A percentile compares a stretch with the other conserved stretches of the same genome.
phyloP scores from a whole-genome alignment of 2,888 invertebrate genomes.

The Synanthedon tipuliformis region DNA sequence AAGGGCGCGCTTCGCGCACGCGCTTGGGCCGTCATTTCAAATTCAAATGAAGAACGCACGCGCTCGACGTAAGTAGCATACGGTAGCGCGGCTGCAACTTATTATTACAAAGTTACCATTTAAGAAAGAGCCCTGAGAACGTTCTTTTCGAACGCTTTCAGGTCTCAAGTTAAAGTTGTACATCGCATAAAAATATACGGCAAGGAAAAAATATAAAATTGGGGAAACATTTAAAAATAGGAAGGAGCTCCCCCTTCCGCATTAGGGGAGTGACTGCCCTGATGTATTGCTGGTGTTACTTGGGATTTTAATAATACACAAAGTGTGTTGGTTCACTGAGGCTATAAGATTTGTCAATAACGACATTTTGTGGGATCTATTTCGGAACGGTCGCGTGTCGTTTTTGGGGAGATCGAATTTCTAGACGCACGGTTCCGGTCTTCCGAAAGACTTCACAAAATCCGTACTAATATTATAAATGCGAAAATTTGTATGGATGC shows the following conservation, averaged over 20 bases:
- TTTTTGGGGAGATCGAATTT: slow-evolving; percentile 36
- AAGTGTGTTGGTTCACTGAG: slow-evolving; percentile 63
- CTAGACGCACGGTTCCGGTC: slow-evolving; percentile 32
- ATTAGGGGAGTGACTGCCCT: slow-evolving; percentile 50
- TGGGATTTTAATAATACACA: slow-evolving; percentile 67
- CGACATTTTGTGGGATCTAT: slow-evolving; percentile 59
- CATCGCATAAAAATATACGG: slow-evolving; percentile 49
- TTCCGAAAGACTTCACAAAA: not conserved
- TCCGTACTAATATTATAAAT: no score
- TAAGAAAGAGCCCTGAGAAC: slow-evolving; percentile 24
- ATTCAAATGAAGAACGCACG: slow-evolving; percentile 58
- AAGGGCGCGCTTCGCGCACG: slow-evolving; percentile 51
- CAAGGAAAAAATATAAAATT: slow-evolving; percentile 63
- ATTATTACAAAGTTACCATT: slow-evolving; percentile 49
- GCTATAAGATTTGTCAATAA: slow-evolving; percentile 67
- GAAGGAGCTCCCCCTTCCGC: slow-evolving; percentile 44
- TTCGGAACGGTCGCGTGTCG: slow-evolving; percentile 57
- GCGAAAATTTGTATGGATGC: no score
- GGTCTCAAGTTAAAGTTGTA: slow-evolving; percentile 15
- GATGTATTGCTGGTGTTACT: slow-evolving; percentile 65
- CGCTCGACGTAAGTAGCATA: slow-evolving; percentile 45
- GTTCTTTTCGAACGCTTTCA: slow-evolving; percentile 3
- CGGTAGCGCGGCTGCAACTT: slow-evolving; percentile 53
- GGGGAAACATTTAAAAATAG: slow-evolving; percentile 68
- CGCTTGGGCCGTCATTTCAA: slow-evolving; percentile 44